Percentiles rank a stretch among this genome's conserved stretches.
phyloP scores from a whole-genome alignment of 2,888 invertebrate genomes.

The Ennomos quercinarius region DNA sequence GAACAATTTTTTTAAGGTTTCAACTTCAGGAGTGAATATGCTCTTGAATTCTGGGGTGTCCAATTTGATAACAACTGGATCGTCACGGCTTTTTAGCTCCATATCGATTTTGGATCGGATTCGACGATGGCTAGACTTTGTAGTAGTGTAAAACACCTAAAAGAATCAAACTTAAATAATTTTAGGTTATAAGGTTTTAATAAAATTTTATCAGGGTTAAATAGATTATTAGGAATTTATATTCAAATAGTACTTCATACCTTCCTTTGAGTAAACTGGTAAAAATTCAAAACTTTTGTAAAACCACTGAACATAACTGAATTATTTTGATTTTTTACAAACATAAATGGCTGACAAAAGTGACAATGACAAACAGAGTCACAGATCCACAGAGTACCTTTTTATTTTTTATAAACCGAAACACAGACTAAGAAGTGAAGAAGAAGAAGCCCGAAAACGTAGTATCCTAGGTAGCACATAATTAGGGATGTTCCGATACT shows the following conservation, averaged over 20 bases:
- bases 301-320: slow-evolving; percentile 47
- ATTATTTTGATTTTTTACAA: not conserved
- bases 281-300: slow-evolving; percentile 37
- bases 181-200: no score
- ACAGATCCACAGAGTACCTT: no score
- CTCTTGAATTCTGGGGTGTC: slow-evolving; percentile 90
- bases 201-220: no score
- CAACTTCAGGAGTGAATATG: slow-evolving; percentile 93
- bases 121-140: slow-evolving; percentile 46
- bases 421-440: no score
- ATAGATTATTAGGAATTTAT: no score
- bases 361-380: no score
- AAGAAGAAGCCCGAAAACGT: no score
- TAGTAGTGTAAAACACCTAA: slow-evolving; percentile 46
- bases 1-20: slow-evolving; percentile 90
- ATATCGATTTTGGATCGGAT: slow-evolving; percentile 63
- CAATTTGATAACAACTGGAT: slow-evolving; percentile 90
- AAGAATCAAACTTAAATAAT: not conserved
- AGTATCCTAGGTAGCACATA: no score
- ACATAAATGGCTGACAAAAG: no score
- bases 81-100: slow-evolving; percentile 72
- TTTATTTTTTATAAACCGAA: no score
- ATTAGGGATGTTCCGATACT: no score
- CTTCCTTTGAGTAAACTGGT: slow-evolving; percentile 41
- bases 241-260: slow-evolving; percentile 28